Evolutionary conservation across 2,113 vertebrate genomes (phyloP), one percentile per base, ranked within the genome.

Genomic region (Gymnocephalus cernua): DNA sequence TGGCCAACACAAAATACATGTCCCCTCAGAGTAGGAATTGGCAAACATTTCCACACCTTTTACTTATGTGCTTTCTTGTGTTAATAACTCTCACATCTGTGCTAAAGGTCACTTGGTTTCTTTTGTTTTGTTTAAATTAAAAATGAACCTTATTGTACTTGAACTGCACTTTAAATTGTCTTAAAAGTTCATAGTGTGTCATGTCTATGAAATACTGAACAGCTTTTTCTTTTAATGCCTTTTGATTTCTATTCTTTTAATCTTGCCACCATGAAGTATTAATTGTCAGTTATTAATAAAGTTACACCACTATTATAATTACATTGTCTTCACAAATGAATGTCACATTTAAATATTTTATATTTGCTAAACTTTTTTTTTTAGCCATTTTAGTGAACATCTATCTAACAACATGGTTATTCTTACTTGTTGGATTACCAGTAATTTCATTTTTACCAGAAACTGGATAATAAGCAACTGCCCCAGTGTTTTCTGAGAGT

Each of bases 271-370:
- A 29, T 59, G 27, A 72, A 73, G 9, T 59, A 73, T 84, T 68
- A 68, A 77, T 83, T 81, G 73, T 70, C 66, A 16, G 16, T 29
- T 65, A 59, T 67, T 48, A 90, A 86, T 90, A 86, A 90, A 90
- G 81, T 77, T 69, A 48, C 81, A 74, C 48, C 54, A 19, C 1
- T 5, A 61, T 69, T 65, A 41, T 65, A 57, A 45, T 56, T 29
- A 75, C 35, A 21, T 18, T 75, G 74, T 79, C 38, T 82, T 72
- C n/a, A 79, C 56, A 76, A 64, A 13, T 72, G 27, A 77, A 70
- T 80, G 64, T 80, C 10, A 74, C 35, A 75, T 77, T 64, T 69
- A 4, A 51, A 2, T 79, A 58, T 32, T 69, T 48, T 47, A 48
- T 21, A 62, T 54, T 29, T 67, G n/a, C 9, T 53, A 0, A 62